Percentiles rank a stretch among this genome's conserved stretches.
These are phyloP conservation scores for Podilymbus podiceps DNA, from an alignment of 2,113 vertebrate genomes.

Conservation along the genomic window DNA sequence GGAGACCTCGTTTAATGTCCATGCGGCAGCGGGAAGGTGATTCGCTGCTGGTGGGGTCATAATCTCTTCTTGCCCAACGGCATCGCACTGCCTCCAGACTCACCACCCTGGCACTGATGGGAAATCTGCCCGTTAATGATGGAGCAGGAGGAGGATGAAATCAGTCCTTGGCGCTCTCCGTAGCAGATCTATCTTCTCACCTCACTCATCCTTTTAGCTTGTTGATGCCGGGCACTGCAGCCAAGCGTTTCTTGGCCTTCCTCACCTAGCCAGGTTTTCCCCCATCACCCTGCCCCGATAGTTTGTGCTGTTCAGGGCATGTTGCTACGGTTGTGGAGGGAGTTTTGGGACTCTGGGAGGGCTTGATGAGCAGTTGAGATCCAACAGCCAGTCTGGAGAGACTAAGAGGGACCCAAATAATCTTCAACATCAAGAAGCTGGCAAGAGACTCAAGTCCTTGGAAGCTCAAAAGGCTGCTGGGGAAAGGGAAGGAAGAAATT, in stretches of 20 bases:
- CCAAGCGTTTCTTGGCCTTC: neutral
- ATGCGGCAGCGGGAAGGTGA: neutral
- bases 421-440: neutral
- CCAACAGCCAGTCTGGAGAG: neutral
- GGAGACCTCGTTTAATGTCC: neutral
- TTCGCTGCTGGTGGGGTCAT: neutral
- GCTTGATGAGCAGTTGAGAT: neutral
- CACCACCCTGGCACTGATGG: rapidly evolving
- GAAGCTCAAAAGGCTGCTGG: neutral
- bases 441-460: neutral
- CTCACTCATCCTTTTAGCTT: neutral
- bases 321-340: neutral
- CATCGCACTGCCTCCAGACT: rapidly evolving
- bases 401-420: neutral
- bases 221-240: neutral
- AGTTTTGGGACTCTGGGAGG: neutral
- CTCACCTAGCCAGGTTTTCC: neutral
- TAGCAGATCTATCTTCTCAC: neutral
- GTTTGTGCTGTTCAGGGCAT: neutral
- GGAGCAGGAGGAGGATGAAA: neutral
- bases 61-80: neutral
- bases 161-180: neutral
- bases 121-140: neutral
- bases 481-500: neutral
- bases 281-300: neutral